These are phyloP conservation scores for Haliaeetus leucogaster DNA, from an alignment of 2,113 vertebrate genomes.

Conservation along the genomic window DNA sequence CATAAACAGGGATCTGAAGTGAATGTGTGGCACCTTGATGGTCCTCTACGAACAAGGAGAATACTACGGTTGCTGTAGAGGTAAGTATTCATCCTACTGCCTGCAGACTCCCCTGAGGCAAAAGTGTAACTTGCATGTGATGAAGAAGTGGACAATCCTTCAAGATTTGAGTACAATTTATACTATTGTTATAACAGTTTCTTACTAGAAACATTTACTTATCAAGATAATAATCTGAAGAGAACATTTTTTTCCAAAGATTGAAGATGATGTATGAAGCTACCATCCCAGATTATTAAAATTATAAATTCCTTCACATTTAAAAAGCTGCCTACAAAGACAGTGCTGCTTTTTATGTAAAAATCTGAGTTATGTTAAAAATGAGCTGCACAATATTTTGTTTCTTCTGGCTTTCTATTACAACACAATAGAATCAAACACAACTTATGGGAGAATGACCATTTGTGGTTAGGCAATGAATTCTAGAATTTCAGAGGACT, in stretches of 20 bases:
- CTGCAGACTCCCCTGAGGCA: not conserved
- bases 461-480: slow-evolving; percentile 70
- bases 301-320: not conserved
- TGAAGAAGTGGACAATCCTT: not conserved
- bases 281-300: not conserved
- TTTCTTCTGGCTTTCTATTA: slow-evolving; percentile 55
- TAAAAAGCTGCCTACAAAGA: slow-evolving; percentile 30
- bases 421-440: slow-evolving; percentile 68
- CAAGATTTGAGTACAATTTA: not conserved
- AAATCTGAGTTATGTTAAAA: slow-evolving; percentile 60
- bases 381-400: slow-evolving; percentile 51
- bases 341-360: slow-evolving; percentile 46
- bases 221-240: not conserved
- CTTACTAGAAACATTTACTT: not conserved
- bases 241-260: not conserved
- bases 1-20: not conserved
- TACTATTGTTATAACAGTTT: not conserved
- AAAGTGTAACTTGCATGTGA: not conserved
- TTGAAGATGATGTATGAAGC: not conserved
- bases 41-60: not conserved
- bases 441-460: slow-evolving; percentile 71
- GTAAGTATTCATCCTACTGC: not conserved
- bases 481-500: slow-evolving; percentile 50
- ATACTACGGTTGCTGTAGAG: not conserved
- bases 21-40: not conserved